Conservation (phyloP, 2,888 invertebrate genomes). For the Tetragonisca angustula region DNA sequence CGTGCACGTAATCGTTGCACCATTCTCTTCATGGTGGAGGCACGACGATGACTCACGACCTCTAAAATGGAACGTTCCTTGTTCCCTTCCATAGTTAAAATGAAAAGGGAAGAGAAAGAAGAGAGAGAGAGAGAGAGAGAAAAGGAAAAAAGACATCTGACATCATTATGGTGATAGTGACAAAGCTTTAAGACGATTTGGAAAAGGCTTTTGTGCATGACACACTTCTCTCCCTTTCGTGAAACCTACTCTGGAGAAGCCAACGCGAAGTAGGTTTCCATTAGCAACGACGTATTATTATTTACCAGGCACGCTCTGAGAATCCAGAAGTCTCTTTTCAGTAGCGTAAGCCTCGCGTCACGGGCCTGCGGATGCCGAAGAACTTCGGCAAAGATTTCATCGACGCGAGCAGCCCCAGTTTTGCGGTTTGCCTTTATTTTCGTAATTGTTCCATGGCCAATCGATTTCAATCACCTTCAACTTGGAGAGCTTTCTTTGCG, state of each 20-base stretch:
- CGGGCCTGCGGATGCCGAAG: conserved; percentile 39
- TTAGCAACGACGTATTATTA: conserved; percentile 73
- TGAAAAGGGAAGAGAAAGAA: no score
- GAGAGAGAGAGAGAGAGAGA: no score
- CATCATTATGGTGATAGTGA: conserved; percentile 62
- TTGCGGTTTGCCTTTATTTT: conserved; percentile 6
- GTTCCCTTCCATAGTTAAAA: not conserved
- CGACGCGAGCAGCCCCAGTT: conserved; percentile 29
- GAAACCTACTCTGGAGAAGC: conserved; percentile 72
- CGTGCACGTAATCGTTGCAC: not conserved
- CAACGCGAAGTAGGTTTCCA: conserved; percentile 73
- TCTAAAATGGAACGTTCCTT: not conserved
- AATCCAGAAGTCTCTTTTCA: conserved; percentile 68
- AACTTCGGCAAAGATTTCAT: conserved; percentile 11
- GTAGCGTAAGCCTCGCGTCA: conserved; percentile 43
- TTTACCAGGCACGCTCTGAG: conserved; percentile 65
- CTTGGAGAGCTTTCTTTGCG: not conserved
- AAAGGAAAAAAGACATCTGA: not conserved
- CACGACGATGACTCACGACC: no score
- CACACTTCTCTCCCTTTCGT: conserved; percentile 69
- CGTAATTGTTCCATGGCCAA: conserved; percentile 15
- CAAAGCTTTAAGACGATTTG: conserved; percentile 70
- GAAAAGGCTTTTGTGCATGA: conserved; percentile 72
- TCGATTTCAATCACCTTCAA: conserved; percentile 1
- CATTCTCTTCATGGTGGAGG: not conserved